Evolutionary conservation across 2,888 invertebrate species (phyloP).

Genomic region (Lepidocyrtoides sp.): DNA sequence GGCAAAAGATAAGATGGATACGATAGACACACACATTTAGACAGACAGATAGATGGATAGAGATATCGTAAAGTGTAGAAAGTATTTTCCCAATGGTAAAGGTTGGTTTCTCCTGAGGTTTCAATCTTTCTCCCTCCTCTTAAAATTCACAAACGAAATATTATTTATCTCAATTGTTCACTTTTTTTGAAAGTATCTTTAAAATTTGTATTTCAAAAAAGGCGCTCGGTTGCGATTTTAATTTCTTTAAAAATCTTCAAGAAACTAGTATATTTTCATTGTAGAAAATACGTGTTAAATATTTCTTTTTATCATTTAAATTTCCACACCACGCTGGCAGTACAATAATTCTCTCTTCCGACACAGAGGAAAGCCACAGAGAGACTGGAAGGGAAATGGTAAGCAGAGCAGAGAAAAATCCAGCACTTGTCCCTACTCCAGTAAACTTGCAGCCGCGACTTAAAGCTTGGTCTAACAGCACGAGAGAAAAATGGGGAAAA

Average conservation of each 20-base stretch:
- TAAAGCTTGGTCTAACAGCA: neutral
- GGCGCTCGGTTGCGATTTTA: too few relatives aligned
- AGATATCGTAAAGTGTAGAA: neutral
- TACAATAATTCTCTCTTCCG: slow-evolving; percentile 69
- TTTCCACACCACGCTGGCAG: too few relatives aligned
- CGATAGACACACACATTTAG: neutral
- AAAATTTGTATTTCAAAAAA: neutral
- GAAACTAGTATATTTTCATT: neutral
- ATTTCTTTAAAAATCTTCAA: neutral
- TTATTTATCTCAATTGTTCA: neutral
- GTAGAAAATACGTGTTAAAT: neutral
- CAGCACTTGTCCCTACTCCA: neutral
- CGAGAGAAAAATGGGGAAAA: slow-evolving; percentile 2
- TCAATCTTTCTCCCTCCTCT: neutral
- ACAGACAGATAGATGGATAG: neutral
- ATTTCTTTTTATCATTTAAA: too few relatives aligned
- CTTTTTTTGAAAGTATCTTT: neutral
- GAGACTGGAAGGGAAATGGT: slow-evolving; percentile 66
- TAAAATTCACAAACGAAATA: neutral
- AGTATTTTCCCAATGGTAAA: slow-evolving; percentile 2
- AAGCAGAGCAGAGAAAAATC: slow-evolving; percentile 50
- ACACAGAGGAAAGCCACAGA: slow-evolving; percentile 73
- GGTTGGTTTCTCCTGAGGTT: slow-evolving; percentile 14
- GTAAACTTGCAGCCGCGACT: slow-evolving; percentile 2
- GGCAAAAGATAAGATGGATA: neutral